Evolutionary conservation across 2,888 invertebrate genomes (phyloP), one percentile per base, ranked within the genome.

Genomic region (Idaea dimidiata): DNA sequence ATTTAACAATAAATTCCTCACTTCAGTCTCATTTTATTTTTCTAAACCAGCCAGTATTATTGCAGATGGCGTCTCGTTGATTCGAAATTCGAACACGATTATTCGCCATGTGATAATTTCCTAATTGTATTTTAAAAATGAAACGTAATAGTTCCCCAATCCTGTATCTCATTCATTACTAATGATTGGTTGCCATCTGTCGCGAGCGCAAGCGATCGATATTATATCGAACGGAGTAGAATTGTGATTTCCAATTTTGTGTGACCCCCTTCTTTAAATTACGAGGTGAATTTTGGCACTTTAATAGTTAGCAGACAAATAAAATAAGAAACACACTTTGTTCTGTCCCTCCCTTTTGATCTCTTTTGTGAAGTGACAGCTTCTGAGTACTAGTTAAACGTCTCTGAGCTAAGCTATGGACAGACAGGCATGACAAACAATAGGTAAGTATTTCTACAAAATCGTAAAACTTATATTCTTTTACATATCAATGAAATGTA

Each of bases 181-280:
- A 66, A 66, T 69, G 83, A 84, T 85, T 81, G 81, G 81, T 69
- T 70, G 78, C 87, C 88, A 89, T 89, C 89, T 89, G 89, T 86
- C 87, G 81, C 10, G 43, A 43, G 10, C 43, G 43, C 5, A 43
- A 43, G 14, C 80, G 80, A 80, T 79, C 70, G 68, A 72, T 72
- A 43, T 24, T 24, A 24, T 24, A 10, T 43, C 6, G 43, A 43
- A 14, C 14, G 10, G 43, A 10, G 14, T 8, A 43, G 43, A 14
- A 43, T 43, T 43, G 6, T 43, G 43, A 43, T 32, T 32, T 32
- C 10, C 10, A 10, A 32, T 6, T 14, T 14, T 54, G 16, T 14
- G 16, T 54, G 16, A 16, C 16, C 14, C 16, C 54, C 16, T 54
- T 54, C 54, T 7, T 14, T 54, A 16, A 16, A 54, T 16, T 16